Conservation (phyloP, 1,140 invertebrate species). For the Colletes gigas region DNA sequence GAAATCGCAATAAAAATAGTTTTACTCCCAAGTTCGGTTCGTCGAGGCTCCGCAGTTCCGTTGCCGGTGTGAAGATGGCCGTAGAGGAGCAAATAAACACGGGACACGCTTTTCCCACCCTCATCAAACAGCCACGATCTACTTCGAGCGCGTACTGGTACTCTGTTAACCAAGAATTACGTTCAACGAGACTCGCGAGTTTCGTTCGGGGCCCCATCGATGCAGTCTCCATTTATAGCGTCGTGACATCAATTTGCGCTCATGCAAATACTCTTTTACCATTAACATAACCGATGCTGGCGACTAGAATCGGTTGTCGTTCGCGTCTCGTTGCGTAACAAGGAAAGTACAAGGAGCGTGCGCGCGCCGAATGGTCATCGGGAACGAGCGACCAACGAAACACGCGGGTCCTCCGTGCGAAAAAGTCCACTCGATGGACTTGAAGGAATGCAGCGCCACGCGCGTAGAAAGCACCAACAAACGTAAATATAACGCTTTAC, state of each 20-base stretch:
- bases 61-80: background rate
- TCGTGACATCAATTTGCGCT: slow-evolving; percentile 42
- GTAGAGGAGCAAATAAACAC: slow-evolving; percentile 1
- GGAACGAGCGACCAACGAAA: background rate
- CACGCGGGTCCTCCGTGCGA: no score
- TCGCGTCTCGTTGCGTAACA: background rate
- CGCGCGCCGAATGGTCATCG: background rate
- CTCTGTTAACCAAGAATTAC: slow-evolving; percentile 21
- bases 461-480: background rate
- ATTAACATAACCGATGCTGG: slow-evolving; percentile 29
- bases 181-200: slow-evolving; percentile 29
- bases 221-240: background rate
- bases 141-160: slow-evolving; percentile 30
- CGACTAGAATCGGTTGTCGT: background rate
- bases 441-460: no score
- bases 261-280: slow-evolving; percentile 44
- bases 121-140: slow-evolving; percentile 34
- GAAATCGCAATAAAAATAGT: no score
- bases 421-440: no score
- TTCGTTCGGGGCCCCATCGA: slow-evolving; percentile 23
- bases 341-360: background rate
- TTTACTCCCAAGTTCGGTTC: background rate
- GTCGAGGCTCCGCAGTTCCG: background rate
- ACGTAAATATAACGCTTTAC: background rate
- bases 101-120: slow-evolving; percentile 9